A percentile compares a stretch with the other conserved stretches of the same genome.
These are phyloP conservation scores for Belgica antarctica DNA, from an alignment of 2,888 invertebrate genomes.

Conservation along the genomic window DNA sequence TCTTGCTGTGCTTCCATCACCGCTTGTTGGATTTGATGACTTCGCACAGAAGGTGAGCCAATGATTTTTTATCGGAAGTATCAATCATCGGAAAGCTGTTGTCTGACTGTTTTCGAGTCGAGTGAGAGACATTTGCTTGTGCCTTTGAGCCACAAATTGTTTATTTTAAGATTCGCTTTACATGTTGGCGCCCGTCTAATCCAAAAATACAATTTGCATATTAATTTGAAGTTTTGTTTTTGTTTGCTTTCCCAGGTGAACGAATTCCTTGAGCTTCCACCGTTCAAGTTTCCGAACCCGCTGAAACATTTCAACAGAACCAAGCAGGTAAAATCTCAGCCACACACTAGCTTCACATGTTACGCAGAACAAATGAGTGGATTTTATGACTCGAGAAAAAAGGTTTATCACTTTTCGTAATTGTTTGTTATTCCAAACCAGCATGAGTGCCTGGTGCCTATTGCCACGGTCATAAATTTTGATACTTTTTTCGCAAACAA, in stretches of 20 bases:
- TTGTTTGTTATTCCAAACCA: slow-evolving; percentile 16
- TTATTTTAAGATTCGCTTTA: background rate
- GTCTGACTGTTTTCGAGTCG: too few species aligned
- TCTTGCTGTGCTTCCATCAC: slow-evolving; percentile 77
- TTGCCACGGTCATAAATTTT: slow-evolving; percentile 2
- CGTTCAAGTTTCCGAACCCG: slow-evolving; percentile 85
- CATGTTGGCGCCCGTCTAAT: slow-evolving; percentile 14
- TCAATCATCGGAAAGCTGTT: too few species aligned
- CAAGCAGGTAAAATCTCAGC: slow-evolving; percentile 67
- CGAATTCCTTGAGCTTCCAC: slow-evolving; percentile 76
- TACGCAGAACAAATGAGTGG: background rate
- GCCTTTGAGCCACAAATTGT: background rate
- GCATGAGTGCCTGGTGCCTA: background rate
- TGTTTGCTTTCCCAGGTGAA: slow-evolving; percentile 76
- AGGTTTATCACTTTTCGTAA: background rate
- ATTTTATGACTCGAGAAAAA: slow-evolving; percentile 12
- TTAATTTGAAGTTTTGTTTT: slow-evolving; percentile 29
- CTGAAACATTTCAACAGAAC: slow-evolving; percentile 67
- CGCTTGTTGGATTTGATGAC: slow-evolving; percentile 68
- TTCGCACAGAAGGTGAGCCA: slow-evolving; percentile 62
- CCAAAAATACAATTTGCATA: background rate
- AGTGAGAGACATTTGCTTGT: background rate
- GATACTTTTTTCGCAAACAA: background rate
- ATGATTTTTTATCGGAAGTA: background rate
- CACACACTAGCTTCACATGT: background rate